Evolutionary conservation across 2,113 vertebrate genomes (phyloP).

Genomic region (Astatotilapia flaviijosephi): DNA sequence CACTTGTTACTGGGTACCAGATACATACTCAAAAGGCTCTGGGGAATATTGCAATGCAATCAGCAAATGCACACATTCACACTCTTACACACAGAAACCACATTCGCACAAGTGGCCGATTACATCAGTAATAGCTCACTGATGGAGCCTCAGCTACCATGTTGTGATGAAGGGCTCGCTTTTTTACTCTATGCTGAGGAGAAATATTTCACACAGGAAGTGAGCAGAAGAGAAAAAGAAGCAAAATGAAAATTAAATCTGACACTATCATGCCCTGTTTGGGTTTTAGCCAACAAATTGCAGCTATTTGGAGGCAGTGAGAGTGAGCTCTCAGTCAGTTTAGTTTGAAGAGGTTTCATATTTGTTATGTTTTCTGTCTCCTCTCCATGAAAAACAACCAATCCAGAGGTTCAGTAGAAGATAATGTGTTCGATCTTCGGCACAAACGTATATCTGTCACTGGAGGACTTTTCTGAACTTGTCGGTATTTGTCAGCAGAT

Average conservation of each 20-base stretch:
- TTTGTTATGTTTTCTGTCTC: background rate
- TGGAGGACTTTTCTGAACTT: constrained; percentile 8
- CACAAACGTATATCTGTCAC: background rate
- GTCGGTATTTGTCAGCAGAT: constrained; percentile 38
- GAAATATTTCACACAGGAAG: background rate
- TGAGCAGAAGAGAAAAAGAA: background rate
- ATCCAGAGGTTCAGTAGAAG: background rate
- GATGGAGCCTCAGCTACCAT: constrained; percentile 1
- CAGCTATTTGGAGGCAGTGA: background rate
- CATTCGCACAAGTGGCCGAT: constrained; percentile 44
- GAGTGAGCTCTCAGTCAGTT: background rate
- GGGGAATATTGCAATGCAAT: background rate
- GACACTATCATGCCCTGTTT: background rate
- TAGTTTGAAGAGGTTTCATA: background rate
- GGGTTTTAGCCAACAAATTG: background rate
- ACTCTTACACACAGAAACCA: background rate
- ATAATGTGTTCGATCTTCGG: background rate
- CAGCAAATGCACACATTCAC: background rate
- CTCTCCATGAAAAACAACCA: background rate
- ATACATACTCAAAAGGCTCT: constrained; percentile 11
- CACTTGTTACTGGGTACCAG: constrained; percentile 14
- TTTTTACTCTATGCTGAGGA: background rate
- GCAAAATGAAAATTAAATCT: background rate
- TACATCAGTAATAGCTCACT: constrained; percentile 39
- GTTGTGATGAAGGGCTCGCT: background rate